Percentiles rank a stretch among this genome's conserved stretches.
Evolutionary conservation across 35 echinoderm and acorn worm genomes (phyloP).

Genomic region (Ophiothrix spiculata): DNA sequence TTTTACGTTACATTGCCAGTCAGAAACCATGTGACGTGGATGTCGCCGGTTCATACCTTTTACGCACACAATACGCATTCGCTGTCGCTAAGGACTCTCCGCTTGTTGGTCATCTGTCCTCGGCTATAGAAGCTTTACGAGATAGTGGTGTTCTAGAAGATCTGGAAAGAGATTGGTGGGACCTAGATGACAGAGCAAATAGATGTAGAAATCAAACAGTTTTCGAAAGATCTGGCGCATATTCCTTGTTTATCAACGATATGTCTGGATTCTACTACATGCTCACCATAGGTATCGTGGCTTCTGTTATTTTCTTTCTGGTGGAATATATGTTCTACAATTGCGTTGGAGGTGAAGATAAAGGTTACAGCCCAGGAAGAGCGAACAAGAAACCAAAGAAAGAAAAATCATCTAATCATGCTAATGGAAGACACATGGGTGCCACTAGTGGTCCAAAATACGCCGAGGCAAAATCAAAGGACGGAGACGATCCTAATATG

Average conservation of each 20-base stretch:
- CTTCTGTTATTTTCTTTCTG: conserved; percentile 28
- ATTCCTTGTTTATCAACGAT: conserved; percentile 37
- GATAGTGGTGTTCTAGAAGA: conserved; percentile 44
- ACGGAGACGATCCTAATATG: too few relatives aligned
- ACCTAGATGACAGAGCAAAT: conserved; percentile 2
- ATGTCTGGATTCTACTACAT: conserved; percentile 50
- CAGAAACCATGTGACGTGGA: conserved; percentile 55
- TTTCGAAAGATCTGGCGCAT: conserved; percentile 30
- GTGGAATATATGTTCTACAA: conserved; percentile 43
- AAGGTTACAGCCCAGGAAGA: too few relatives aligned
- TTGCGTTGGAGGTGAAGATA: too few relatives aligned
- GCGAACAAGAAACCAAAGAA: too few relatives aligned
- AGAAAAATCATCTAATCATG: too few relatives aligned
- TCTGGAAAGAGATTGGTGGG: conserved; percentile 62
- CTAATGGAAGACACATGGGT: too few relatives aligned
- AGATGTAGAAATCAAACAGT: conserved; percentile 35
- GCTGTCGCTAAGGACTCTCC: conserved; percentile 46
- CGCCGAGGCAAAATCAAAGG: too few relatives aligned
- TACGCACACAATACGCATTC: conserved; percentile 51
- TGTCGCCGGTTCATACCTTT: conserved; percentile 46
- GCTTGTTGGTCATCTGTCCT: conserved; percentile 31
- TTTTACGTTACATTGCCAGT: conserved; percentile 31
- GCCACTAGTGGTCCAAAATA: too few relatives aligned
- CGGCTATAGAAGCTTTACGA: conserved; percentile 43
- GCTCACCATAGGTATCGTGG: conserved; percentile 35